Base-by-base conservation (phyloP, 2,888 invertebrate genomes). In the Acanthosepion esculentum region DNA sequence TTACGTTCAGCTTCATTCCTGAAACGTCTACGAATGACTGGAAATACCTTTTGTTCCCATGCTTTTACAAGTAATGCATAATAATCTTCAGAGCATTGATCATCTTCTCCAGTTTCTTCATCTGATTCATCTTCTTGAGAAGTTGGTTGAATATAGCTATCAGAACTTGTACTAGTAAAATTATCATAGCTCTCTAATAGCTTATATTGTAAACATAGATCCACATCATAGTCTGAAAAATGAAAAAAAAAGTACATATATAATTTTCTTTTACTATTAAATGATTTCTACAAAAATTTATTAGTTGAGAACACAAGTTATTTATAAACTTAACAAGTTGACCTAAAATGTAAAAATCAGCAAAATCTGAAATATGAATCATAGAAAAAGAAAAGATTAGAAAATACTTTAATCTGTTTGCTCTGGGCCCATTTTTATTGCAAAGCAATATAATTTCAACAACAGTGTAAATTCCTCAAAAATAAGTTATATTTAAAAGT, bases 1-100 rank as follows among this genome's bases (percentile, higher is more conserved):
- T 97, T 97, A 55, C 97, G 96, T 95, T 97, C 97, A 7, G 97
- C 97, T 95, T 97, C 97, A 95, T 97, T 97, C 50, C 97, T 96
- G 95, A 97, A 97, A 55, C 97, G 95, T 48, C 97, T 95, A 23
- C 97, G 95, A 94, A 97, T 97, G 91, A 97, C 96, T 53, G 97
- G 97, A 95, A 97, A 97, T 55, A 97, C 97, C 95, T 97, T 97
- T 95, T 97, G 97, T 95, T 97, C 97, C 97, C 97, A 97, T 7
- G 97, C 97, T 95, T 97, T 97, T 64, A 97, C 97, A 1, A 97
- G 96, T 92, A 97, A 96, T 0, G 97, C 97, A 94, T 97, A 97
- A 95, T 97, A 97, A 95, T 97, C 97, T 95, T 97, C 97, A 26
- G 96, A 95, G 5, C 95, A 95, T 33, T 96, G 95, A 50, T 97